Base-by-base conservation (phyloP, 2,113 vertebrate species). In the Gymnogyps californianus region DNA sequence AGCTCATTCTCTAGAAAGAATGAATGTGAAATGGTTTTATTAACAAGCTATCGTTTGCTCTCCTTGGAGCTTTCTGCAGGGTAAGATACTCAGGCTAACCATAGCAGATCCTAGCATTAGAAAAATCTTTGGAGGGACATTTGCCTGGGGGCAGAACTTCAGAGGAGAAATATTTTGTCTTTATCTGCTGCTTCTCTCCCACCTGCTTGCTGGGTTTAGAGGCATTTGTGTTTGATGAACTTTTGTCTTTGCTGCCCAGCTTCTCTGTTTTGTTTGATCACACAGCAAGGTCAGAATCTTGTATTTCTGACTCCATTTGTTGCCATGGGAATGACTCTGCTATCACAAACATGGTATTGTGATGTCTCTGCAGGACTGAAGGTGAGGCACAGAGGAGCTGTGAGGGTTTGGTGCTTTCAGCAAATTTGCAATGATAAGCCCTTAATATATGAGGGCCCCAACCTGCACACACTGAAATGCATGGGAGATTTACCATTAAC, bases 291-390 rank as follows among this genome's bases (percentile, higher is more conserved):
- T 89, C 76, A 92, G 51, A 93, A 76, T 90, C 62, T 46, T 79
- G 38, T 67, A 65, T 86, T 97, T 94, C 86, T 95, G 49, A 94
- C 51, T 95, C 74, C 69, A 84, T 89, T 85, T 90, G 95, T 97
- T 97, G 91, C 90, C 93, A 98, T 97, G 97, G 96, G 78, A 96
- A 97, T 97, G 88, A 93, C 87, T 84, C 51, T 82, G 86, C 69
- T 90, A 71, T 54, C 52, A 87, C 89, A 95, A 88, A 80, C 55
- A 72, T 57, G 28, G 94, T 61, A 94, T 91, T 92, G 93, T 22
- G 29, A 94, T 96, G 69, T 87, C 91, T 94, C 93, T 90, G 93
- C 95, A 94, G 95, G 94, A 95, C 90, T 61, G 85, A 90, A 92
- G 94, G 95, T 93, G 95, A 94, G 90, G 81, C 89, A 93, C 58